Percentiles rank a stretch among this genome's conserved stretches.
phyloP scores from a whole-genome alignment of 2,888 invertebrate genomes.

The Chalcosyrphus nemorum region DNA sequence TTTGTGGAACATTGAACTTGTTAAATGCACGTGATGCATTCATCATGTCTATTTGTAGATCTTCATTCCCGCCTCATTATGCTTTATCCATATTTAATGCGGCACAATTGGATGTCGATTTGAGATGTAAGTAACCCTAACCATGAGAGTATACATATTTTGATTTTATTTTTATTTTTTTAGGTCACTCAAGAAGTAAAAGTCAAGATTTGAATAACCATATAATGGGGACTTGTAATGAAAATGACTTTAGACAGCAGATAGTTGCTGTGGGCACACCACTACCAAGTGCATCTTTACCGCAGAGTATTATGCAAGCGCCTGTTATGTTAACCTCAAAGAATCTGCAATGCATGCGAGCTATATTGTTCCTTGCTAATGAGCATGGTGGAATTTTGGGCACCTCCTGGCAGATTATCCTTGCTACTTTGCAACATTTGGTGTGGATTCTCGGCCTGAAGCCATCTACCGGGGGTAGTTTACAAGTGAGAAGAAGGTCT shows the following conservation, averaged over 20 bases:
- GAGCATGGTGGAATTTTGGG: constrained; percentile 96
- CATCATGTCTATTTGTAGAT: constrained; percentile 96
- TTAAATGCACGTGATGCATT: constrained; percentile 95
- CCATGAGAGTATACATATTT: too few relatives aligned
- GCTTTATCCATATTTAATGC: constrained; percentile 92
- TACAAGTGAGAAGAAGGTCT: constrained; percentile 83
- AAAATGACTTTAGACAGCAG: constrained; percentile 92
- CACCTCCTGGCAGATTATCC: constrained; percentile 97
- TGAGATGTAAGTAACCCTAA: constrained; percentile 77
- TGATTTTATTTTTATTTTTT: constrained; percentile 19
- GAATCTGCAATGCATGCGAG: constrained; percentile 98
- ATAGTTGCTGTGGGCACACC: constrained; percentile 99
- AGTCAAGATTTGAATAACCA: constrained; percentile 84
- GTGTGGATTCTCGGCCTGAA: constrained; percentile 98
- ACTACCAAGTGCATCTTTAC: constrained; percentile 91
- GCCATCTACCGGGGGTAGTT: constrained; percentile 96
- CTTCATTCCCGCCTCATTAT: constrained; percentile 98
- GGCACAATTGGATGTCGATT: constrained; percentile 84
- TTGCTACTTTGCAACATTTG: constrained; percentile 95
- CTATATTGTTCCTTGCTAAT: constrained; percentile 93
- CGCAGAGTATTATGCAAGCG: constrained; percentile 85
- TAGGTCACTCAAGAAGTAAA: constrained; percentile 83
- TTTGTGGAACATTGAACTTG: constrained; percentile 92
- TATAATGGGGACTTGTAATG: constrained; percentile 83
- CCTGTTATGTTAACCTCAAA: constrained; percentile 98